Percentiles rank a stretch among this genome's conserved stretches.
phyloP scores from a whole-genome alignment of 2,888 invertebrate species.

The Gastrophysa polygoni region DNA sequence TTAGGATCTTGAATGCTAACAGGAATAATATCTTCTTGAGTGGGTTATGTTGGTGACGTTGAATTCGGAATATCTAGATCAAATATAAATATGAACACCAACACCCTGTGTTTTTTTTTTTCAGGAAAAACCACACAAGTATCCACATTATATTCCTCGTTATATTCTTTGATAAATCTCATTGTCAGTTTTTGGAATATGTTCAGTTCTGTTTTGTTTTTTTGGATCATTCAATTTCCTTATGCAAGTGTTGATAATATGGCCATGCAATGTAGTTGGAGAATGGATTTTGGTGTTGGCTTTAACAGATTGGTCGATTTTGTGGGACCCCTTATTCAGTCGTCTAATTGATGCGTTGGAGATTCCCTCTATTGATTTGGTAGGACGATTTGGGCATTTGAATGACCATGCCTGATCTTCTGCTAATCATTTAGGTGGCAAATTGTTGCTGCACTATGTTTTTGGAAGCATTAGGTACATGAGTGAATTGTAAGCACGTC shows the following conservation, averaged over 20 bases:
- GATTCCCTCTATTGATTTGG: slow-evolving; percentile 19
- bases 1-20: no score
- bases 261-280: slow-evolving; percentile 12
- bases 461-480: background rate
- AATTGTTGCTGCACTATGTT: slow-evolving; percentile 1
- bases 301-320: background rate
- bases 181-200: slow-evolving; percentile 10
- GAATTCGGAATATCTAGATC: background rate
- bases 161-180: slow-evolving; percentile 17
- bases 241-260: slow-evolving; percentile 14
- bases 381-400: slow-evolving; percentile 23
- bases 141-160: slow-evolving; percentile 14
- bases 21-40: no score
- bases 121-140: slow-evolving; percentile 10
- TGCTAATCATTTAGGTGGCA: slow-evolving; percentile 19
- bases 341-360: slow-evolving; percentile 15
- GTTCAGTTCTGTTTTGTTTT: slow-evolving; percentile 1
- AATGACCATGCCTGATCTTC: slow-evolving; percentile 23
- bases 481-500: background rate
- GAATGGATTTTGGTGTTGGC: slow-evolving; percentile 10
- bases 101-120: no score
- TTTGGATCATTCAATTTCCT: slow-evolving; percentile 11
- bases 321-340: slow-evolving; percentile 15
- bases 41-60: no score
- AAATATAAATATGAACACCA: slow-evolving; percentile 17